Conservation (phyloP, 2,888 invertebrate species). For the Leucoma salicis region DNA sequence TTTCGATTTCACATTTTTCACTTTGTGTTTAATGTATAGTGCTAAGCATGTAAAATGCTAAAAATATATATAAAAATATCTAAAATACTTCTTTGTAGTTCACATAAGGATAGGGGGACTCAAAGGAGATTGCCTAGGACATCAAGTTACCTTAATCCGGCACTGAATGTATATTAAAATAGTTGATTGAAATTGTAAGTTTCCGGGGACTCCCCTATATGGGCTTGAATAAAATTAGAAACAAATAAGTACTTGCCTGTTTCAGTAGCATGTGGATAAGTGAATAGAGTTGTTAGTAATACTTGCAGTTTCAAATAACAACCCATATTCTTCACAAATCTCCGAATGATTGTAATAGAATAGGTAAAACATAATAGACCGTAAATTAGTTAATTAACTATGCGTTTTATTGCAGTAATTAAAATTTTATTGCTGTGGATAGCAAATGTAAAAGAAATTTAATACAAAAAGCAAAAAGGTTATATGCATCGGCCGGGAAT, state of each 20-base stretch:
- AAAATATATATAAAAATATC: too few relatives aligned
- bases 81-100: too few relatives aligned
- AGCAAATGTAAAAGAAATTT: neutral
- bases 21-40: too few relatives aligned
- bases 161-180: too few relatives aligned
- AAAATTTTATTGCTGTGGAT: neutral
- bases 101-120: too few relatives aligned
- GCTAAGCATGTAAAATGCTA: too few relatives aligned
- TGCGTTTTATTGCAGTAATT: neutral
- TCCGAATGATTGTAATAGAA: neutral
- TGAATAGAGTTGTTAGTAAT: neutral
- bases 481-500: slow-evolving; percentile 79
- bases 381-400: neutral
- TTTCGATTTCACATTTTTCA: too few relatives aligned
- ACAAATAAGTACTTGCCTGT: slow-evolving; percentile 4
- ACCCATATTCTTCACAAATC: neutral
- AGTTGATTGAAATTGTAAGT: too few relatives aligned
- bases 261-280: neutral
- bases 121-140: too few relatives aligned
- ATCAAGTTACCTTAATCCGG: too few relatives aligned
- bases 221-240: too few relatives aligned
- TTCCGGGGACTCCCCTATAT: too few relatives aligned
- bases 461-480: slow-evolving; percentile 35
- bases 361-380: neutral
- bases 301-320: neutral